A percentile compares a stretch with the other conserved stretches of the same genome.
These are phyloP conservation scores for Echeneis naucrates DNA, from an alignment of 2,797 vertebrate species.

Conservation along the genomic window DNA sequence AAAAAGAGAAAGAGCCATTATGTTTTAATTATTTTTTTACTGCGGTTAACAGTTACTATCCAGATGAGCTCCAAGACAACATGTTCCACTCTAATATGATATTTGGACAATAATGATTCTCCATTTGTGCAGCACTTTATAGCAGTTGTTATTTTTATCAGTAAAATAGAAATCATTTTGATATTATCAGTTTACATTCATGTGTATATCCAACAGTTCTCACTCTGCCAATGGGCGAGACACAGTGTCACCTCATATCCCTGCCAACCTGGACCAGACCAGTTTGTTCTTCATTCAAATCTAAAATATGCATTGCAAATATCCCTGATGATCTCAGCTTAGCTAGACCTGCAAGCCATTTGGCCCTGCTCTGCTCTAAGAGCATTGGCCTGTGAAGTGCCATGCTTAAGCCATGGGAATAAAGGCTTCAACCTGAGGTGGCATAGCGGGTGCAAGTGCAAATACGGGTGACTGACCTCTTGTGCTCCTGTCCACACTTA, in stretches of 20 bases:
- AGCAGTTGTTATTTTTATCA: slow-evolving; percentile 20
- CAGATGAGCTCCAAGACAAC: background rate
- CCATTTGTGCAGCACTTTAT: background rate
- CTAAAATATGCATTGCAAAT: slow-evolving; percentile 82
- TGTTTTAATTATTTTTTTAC: slow-evolving; percentile 10
- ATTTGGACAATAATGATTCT: background rate
- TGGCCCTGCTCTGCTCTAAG: slow-evolving; percentile 59
- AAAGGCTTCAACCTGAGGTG: slow-evolving; percentile 64
- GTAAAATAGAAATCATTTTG: too few relatives aligned
- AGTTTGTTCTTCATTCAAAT: slow-evolving; percentile 79
- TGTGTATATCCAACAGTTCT: slow-evolving; percentile 46
- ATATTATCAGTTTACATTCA: slow-evolving; percentile 62
- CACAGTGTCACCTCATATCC: slow-evolving; percentile 38
- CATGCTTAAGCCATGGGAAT: slow-evolving; percentile 61
- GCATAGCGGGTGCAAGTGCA: slow-evolving; percentile 42
- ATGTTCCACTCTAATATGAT: background rate
- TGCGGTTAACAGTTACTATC: background rate
- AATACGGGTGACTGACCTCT: slow-evolving; percentile 53
- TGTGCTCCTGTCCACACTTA: slow-evolving; percentile 5
- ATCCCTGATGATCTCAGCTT: slow-evolving; percentile 78
- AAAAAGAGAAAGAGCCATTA: background rate
- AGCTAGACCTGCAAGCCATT: slow-evolving; percentile 66
- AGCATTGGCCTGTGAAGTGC: slow-evolving; percentile 66
- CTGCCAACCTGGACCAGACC: slow-evolving; percentile 49
- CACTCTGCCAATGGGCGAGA: slow-evolving; percentile 29